Percentiles rank a stretch among this genome's conserved stretches.
phyloP scores from a whole-genome alignment of 2,797 vertebrate species.

The Selene dorsalis region DNA sequence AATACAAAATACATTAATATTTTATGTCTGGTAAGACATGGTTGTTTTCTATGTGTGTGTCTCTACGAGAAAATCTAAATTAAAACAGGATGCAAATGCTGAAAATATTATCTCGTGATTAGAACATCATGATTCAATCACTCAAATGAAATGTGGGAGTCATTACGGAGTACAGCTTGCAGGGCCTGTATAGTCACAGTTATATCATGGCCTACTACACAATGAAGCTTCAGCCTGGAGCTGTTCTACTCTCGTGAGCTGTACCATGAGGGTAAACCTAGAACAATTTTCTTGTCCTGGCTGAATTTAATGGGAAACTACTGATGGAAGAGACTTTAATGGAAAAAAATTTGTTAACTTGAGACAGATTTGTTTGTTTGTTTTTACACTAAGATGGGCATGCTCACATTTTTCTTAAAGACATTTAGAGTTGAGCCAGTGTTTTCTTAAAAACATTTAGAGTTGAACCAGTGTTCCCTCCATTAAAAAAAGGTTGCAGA shows the following conservation, averaged over 20 bases:
- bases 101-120: conserved; percentile 24
- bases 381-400: not conserved
- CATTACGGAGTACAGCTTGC: not conserved
- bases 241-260: not conserved
- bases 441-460: not conserved
- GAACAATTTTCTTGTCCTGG: not conserved
- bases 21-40: not conserved
- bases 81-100: conserved; percentile 28
- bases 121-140: conserved; percentile 21
- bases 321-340: not conserved
- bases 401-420: not conserved
- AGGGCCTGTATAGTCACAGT: not conserved
- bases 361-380: conserved; percentile 5
- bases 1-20: not conserved
- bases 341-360: not conserved
- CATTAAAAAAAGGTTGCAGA: not conserved
- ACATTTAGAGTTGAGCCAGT: not conserved
- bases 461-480: not conserved
- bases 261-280: not conserved
- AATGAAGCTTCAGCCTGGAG: not conserved
- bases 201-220: not conserved
- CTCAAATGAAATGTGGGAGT: conserved; percentile 5
- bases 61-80: conserved; percentile 11
- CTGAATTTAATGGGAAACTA: not conserved
- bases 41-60: not conserved